Evolutionary conservation across 2,797 vertebrate species (phyloP), one percentile per base, ranked within the genome.

Genomic region (Gymnodraco acuticeps): DNA sequence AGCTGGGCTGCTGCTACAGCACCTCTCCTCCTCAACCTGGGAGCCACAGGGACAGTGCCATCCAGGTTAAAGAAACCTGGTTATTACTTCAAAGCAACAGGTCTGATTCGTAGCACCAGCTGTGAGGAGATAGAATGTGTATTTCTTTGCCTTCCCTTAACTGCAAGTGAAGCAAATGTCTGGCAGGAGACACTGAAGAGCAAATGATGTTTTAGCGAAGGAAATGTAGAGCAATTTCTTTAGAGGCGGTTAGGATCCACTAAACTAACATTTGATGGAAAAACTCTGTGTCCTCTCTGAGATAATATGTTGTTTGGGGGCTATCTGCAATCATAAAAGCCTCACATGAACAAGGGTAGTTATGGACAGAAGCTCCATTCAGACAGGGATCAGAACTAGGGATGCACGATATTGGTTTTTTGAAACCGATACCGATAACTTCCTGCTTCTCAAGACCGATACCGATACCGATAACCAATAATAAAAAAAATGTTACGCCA

Each of bases 1-100:
- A 67, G 65, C 68, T 33, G 51, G 54, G 74, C 87, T 77, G 74
- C 87, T 77, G 74, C 82, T 51, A 76, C 50, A 70, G 53, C 63
- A 74, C 71, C 77, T 82, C 81, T 83, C 60, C 82, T 86, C 75
- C 58, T 75, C 52, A 71, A 92, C 88, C 84, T 87, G 79, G 80
- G 75, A 85, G 33, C 82, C 80, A 65, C 52, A 38, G 64, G 51
- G 80, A 76, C 77, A 59, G 87, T 27, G 42, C 67, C 70, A 73
- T 70, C 6, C 1, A 19, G 73, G 70, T 81, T 68, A 58, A 51
- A 61, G 52, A 41, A 47, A 48, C 43, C 59, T 5, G 10, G 62
- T 75, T 64, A 68, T 78, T 77, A 64, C 52, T 76, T 68, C 50
- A 55, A 38, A 62, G 60, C 50, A 52, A 15, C 52, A 62, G 46